A percentile compares a stretch with the other conserved stretches of the same genome.
Conservation (phyloP, 2,888 invertebrate genomes). For the Odontothrips loti region DNA sequence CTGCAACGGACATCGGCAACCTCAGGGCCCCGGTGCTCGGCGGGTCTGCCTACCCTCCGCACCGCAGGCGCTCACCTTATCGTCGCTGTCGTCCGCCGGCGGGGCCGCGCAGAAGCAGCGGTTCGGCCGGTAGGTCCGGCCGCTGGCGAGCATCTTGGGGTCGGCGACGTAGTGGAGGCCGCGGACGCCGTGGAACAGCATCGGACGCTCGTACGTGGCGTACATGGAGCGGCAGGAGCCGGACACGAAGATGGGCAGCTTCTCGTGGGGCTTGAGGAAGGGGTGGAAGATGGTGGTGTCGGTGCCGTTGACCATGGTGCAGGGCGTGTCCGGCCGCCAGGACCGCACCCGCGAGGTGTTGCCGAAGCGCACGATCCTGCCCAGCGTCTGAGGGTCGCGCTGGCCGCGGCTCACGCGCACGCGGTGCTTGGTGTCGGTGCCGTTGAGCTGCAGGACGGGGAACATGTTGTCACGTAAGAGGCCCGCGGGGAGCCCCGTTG, state of each 20-base stretch:
- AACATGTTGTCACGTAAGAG: neutral
- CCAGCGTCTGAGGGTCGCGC: constrained; percentile 7
- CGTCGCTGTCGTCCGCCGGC: neutral
- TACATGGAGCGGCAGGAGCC: constrained; percentile 31
- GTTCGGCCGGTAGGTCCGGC: neutral
- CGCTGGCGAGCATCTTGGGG: constrained; percentile 23
- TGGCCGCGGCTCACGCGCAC: constrained; percentile 27
- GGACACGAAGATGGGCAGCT: constrained; percentile 28
- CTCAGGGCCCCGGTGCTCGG: neutral
- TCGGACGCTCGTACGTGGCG: neutral
- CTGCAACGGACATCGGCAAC: neutral
- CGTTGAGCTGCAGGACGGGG: neutral
- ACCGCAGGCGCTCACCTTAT: neutral
- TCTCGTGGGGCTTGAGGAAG: constrained; percentile 29
- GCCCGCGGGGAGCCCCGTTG: neutral
- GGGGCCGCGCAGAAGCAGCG: neutral
- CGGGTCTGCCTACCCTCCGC: neutral
- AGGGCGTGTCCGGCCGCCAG: neutral
- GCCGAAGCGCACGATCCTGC: constrained; percentile 28
- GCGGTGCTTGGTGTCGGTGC: constrained; percentile 25
- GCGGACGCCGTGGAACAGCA: neutral
- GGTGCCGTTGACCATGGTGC: constrained; percentile 15
- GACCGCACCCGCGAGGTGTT: neutral
- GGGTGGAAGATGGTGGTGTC: constrained; percentile 30
- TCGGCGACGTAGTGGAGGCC: constrained; percentile 17